phyloP scores from a whole-genome alignment of 64 coral and sea anemone species.

The Pocillopora verrucosa region DNA sequence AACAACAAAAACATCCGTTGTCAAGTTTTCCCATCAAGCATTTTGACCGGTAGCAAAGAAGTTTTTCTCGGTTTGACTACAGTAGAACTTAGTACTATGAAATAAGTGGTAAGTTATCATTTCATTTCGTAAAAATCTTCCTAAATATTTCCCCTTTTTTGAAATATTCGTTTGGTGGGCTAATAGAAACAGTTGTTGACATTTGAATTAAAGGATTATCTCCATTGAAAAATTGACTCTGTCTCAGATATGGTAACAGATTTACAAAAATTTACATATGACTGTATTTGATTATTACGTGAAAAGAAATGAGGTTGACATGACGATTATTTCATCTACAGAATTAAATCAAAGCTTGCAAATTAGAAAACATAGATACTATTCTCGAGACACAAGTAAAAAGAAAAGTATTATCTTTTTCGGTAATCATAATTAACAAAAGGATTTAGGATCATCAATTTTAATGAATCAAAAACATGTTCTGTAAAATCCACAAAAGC shows the following conservation, averaged over 20 bases:
- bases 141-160: no score
- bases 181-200: not conserved
- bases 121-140: no score
- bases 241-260: not conserved
- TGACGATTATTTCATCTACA: not conserved
- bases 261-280: not conserved
- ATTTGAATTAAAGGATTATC: not conserved
- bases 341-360: not conserved
- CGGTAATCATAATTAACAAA: not conserved
- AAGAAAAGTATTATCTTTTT: not conserved
- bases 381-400: not conserved
- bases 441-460: not conserved
- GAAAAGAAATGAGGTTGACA: not conserved
- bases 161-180: no score
- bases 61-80: no score
- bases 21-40: no score
- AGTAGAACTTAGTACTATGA: no score
- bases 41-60: no score
- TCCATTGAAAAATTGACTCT: conserved; percentile 7
- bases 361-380: not conserved
- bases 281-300: not conserved
- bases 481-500: not conserved
- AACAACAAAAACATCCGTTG: no score
- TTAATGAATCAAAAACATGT: not conserved
- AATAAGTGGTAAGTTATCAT: no score